Evolutionary conservation across 2,797 vertebrate genomes (phyloP), one percentile per base, ranked within the genome.

Genomic region (Chelidonichthys spinosus): DNA sequence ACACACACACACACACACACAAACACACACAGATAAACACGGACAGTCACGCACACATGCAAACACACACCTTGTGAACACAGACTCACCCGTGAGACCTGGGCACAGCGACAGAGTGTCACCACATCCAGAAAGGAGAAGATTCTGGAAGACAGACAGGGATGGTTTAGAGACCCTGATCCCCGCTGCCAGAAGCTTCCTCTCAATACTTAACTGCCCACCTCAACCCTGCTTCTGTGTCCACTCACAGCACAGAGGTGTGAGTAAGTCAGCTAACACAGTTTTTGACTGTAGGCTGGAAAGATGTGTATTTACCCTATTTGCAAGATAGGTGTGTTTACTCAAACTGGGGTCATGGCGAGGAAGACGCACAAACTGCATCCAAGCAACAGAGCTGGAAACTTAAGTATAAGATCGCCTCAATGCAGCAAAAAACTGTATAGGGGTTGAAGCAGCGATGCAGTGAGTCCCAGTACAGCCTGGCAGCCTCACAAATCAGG

Each of bases 81-180:
- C 79, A 84, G 74, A 92, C 97, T 97, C 96, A 99, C 98, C 96
- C 97, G 95, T 90, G 98, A 99, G 78, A 99, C 98, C 89, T 99
- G 98, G 90, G 98, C 97, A 90, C 98, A 99, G 82, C 97, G 97
- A 94, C 97, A 99, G 75, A 99, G 96, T 73, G 98, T 99, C 90
- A 99, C 97, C 92, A 99, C 97, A 90, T 99, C 98, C 94, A 99
- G 94, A 93, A 99, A 99, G 76, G 98, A 99, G 95, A 99, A 99
- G 92, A 99, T 99, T 93, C 98, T 99, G 94, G 69, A 94, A 39
- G 85, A 92, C 89, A 93, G 89, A 61, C 77, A 83, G 75, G 85
- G 15, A 84, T 11, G 37, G 71, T 86, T 92, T 65, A 91, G 82
- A 91, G 72, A 77, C 83, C 72, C 81, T 74, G 82, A 83, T 59